Evolutionary conservation across 2,113 vertebrate species (phyloP), one percentile per base, ranked within the genome.

Genomic region (Atlantisia rogersi): DNA sequence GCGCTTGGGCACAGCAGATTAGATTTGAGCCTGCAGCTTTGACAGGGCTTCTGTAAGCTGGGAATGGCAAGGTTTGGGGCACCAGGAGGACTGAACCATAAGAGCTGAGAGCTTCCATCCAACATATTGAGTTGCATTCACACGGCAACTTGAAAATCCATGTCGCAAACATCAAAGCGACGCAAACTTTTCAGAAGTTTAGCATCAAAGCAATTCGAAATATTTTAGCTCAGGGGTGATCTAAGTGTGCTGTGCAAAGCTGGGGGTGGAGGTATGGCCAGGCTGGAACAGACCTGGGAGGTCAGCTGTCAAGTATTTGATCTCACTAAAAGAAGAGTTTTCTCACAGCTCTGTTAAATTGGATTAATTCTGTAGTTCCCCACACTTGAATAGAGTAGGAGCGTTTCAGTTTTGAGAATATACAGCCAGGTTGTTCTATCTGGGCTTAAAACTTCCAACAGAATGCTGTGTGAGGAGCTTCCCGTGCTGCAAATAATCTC

Each of bases 281-380:
- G 50, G 12, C 24, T 89, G 77, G 52, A 79, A 39, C 40, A 86
- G 78, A 90, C 80, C 64, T 92, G 80, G 82, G 84, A 84, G 64
- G 75, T 92, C 94, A 95, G 84, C 84, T 94, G 82, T 92, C 77
- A 81, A 79, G 50, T 71, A 86, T 86, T 76, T 86, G 92, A 84
- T 96, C 87, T 95, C 86, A 83, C 86, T 76, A 73, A 67, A 88
- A 77, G 63, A 96, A 96, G 82, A 79, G 92, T 95, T 96, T 88
- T 97, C 94, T 97, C 93, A 93, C 46, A 76, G 40, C 77, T 83
- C 28, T n/a, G 52, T 83, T 83, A 86, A 91, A 89, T 55, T 52
- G 63, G 56, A 86, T 92, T 92, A 76, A 32, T 89, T 92, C 77
- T 82, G 5, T 75, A 79, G 52, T 50, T 68, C 40, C 76, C 32